Evolutionary conservation across 2,113 vertebrate genomes (phyloP).

Genomic region (Lates calcarifer): DNA sequence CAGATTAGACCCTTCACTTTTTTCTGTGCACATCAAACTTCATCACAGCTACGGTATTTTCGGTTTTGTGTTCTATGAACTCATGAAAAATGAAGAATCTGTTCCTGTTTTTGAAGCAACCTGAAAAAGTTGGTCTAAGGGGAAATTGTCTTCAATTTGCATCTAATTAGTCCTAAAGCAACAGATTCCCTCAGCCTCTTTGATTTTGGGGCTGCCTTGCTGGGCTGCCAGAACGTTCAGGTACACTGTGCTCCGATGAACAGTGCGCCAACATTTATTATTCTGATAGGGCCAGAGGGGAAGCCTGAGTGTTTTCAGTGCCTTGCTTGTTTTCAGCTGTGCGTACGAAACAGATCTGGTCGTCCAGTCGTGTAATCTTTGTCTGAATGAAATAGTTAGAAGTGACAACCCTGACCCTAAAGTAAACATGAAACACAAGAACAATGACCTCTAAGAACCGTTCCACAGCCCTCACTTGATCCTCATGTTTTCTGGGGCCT

Average conservation of each 20-base stretch:
- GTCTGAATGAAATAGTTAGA: conserved; percentile 7
- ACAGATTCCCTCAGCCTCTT: neutral
- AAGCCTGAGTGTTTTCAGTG: conserved; percentile 8
- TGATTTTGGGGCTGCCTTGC: neutral
- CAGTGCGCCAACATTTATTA: conserved; percentile 9
- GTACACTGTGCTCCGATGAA: neutral
- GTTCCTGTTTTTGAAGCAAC: neutral
- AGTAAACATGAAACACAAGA: conserved; percentile 21
- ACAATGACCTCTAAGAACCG: neutral
- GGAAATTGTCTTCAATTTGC: conserved; percentile 18
- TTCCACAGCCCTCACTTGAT: neutral
- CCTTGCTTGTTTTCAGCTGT: neutral
- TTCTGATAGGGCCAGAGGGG: neutral
- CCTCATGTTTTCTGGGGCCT: neutral
- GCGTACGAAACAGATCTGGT: neutral
- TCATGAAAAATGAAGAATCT: neutral
- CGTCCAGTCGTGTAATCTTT: neutral
- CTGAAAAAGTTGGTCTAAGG: conserved; percentile 3
- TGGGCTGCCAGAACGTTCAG: neutral
- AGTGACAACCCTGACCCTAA: conserved; percentile 5
- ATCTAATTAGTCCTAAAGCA: conserved; percentile 18
- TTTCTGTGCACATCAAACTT: neutral
- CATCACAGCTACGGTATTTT: neutral
- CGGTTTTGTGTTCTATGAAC: conserved; percentile 2
- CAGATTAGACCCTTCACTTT: neutral